Base-by-base conservation (phyloP, 2,113 vertebrate genomes). In the Shinisaurus crocodilurus region DNA sequence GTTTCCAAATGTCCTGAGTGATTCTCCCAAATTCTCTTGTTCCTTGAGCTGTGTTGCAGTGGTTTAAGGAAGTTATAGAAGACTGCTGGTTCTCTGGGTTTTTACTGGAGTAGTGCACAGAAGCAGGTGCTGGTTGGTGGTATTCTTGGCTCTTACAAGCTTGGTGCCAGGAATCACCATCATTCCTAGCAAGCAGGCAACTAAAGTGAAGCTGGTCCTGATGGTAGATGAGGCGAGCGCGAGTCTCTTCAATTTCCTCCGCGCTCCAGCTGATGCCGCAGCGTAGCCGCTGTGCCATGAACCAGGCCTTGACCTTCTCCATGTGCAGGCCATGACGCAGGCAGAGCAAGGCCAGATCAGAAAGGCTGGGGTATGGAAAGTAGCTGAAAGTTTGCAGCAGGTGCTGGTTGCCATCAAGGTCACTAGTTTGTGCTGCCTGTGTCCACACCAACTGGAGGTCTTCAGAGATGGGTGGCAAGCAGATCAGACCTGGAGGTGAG, bases 251-350 rank as follows among this genome's bases (percentile, higher is more conserved):
- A 69, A 99, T 99, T 92, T 99, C 98, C 92, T 99, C 98, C 0
- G 98, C 98, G 29, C 98, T 98, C 98, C 98, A 99, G 95, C 98
- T 99, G 93, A 99, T 99, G 69, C 98, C 98, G 69, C 98, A 98
- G 92, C 98, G 98, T 77, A 99, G 98, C 77, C 98, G 97, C 96
- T 99, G 98, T 82, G 98, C 98, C 98, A 98, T 98, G 90, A 99
- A 99, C 98, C 98, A 99, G 85, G 98, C 97, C 94, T 98, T 98
- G 20, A 99, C 98, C 96, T 98, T 98, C 95, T 99, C 98, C 95
- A 98, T 96, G 25, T 98, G 98, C 91, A 98, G 96, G 80, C 97
- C 96, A 86, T 98, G 97, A 10, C 96, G 95, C 65, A 97, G 94
- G 34, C 98, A 98, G 63, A 99, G 96, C 69, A 97, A 94, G 70